Base-by-base conservation (phyloP, 2,113 vertebrate genomes). In the Nibea albiflora region DNA sequence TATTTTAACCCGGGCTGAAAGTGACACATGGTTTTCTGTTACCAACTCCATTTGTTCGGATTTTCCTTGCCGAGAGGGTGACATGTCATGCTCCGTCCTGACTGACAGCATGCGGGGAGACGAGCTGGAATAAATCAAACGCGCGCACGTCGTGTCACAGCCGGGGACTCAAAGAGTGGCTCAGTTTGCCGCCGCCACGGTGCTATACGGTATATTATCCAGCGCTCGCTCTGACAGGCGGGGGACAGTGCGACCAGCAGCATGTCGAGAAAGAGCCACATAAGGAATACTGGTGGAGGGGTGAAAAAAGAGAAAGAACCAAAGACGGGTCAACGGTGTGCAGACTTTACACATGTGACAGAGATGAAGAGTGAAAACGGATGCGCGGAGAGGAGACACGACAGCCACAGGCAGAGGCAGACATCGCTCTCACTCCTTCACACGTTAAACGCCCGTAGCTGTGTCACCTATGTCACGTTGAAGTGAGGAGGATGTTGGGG, bases 121-220 rank as follows among this genome's bases (percentile, higher is more conserved):
- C 15, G 46, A 84, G 85, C 78, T 62, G 82, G 81, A 86, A 88
- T 86, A 84, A 83, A 91, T 91, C 88, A 83, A 87, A 86, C 3
- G 19, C 9, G 24, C 67, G 11, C 54, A 16, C 17, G 5, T 52
- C n/a, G 72, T 75, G 83, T 88, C 80, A 73, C 77, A 84, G 87
- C 81, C 60, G 20, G 49, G 42, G 66, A 87, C 68, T 81, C 76
- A 82, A 73, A 80, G 39, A 82, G 58, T 57, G 76, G 87, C 77
- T 90, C 75, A 4, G 67, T 86, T 85, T 81, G 80, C 81, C 17
- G 28, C 86, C 72, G 84, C 73, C 76, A 60, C 26, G 1, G n/a
- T 39, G 81, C 62, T 76, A 11, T 20, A 73, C 10, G 31, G 26
- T 22, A 11, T 61, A 14, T 82, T 81, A 76, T 74, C 72, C 82